phyloP scores from a whole-genome alignment of 2,113 vertebrate species.

The Periophthalmus modestus region DNA sequence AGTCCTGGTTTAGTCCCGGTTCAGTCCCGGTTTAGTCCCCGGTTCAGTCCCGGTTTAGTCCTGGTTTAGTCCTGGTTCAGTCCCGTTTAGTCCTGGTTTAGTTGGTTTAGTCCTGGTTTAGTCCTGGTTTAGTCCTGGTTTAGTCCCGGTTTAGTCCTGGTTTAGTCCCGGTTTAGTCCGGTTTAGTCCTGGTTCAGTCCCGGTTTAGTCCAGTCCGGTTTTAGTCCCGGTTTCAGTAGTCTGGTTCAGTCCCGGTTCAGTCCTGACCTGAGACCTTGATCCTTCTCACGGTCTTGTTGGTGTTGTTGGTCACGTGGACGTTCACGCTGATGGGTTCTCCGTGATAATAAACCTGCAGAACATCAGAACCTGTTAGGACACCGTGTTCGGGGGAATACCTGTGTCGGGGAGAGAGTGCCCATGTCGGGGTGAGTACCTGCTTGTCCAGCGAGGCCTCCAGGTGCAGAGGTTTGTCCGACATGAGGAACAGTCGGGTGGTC shows the following conservation, averaged over 20 bases:
- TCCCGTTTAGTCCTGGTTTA: not conserved
- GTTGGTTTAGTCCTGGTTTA: no score
- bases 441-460: slow-evolving; percentile 86
- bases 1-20: not conserved
- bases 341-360: slow-evolving; percentile 79
- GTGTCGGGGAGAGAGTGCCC: no score
- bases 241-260: not conserved
- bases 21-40: not conserved
- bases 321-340: slow-evolving; percentile 86
- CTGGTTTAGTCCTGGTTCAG: not conserved
- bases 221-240: no score
- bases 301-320: slow-evolving; percentile 88
- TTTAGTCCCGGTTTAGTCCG: not conserved
- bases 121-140: not conserved
- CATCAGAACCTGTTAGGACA: not conserved
- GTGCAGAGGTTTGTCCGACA: slow-evolving; percentile 85
- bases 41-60: not conserved
- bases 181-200: not conserved
- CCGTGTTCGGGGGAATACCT: no score
- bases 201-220: not conserved
- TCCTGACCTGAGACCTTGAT: slow-evolving; percentile 83
- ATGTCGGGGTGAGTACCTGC: slow-evolving; percentile 67
- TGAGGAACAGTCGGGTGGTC: slow-evolving; percentile 84
- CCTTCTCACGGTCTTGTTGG: slow-evolving; percentile 84
- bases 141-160: not conserved